Conservation (phyloP, 2,113 vertebrate species). For the Spermophilus dauricus region DNA sequence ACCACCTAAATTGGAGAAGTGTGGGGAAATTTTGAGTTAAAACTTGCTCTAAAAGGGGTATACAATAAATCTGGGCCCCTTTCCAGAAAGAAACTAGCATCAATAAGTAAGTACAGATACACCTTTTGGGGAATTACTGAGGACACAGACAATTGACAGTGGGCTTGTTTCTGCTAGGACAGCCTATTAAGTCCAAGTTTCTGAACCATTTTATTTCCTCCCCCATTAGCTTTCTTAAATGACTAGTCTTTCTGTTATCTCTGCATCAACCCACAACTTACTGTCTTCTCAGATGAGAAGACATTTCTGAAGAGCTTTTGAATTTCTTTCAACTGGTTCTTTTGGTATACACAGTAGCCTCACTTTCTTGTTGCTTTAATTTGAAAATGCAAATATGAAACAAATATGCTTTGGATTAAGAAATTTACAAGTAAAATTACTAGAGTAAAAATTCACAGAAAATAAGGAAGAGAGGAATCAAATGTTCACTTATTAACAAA, state of each 20-base stretch:
- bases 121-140: neutral
- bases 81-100: neutral
- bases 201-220: constrained; percentile 74
- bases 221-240: constrained; percentile 52
- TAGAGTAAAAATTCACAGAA: neutral
- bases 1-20: neutral
- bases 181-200: constrained; percentile 68
- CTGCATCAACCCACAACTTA: constrained; percentile 59
- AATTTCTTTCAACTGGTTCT: constrained; percentile 41
- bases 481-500: neutral
- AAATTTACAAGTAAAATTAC: constrained; percentile 37
- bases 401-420: neutral
- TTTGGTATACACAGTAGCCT: neutral
- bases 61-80: neutral
- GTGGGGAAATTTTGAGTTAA: neutral
- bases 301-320: constrained; percentile 63
- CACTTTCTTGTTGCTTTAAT: neutral
- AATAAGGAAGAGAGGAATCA: neutral
- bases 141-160: neutral
- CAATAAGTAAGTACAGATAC: neutral
- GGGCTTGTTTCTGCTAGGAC: constrained; percentile 18
- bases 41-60: neutral
- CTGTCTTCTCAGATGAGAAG: constrained; percentile 24
- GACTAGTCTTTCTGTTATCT: constrained; percentile 68
- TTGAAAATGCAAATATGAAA: constrained; percentile 45